Evolutionary conservation across 2,113 vertebrate genomes (phyloP), one percentile per base, ranked within the genome.

Genomic region (Pluvianellus socialis): DNA sequence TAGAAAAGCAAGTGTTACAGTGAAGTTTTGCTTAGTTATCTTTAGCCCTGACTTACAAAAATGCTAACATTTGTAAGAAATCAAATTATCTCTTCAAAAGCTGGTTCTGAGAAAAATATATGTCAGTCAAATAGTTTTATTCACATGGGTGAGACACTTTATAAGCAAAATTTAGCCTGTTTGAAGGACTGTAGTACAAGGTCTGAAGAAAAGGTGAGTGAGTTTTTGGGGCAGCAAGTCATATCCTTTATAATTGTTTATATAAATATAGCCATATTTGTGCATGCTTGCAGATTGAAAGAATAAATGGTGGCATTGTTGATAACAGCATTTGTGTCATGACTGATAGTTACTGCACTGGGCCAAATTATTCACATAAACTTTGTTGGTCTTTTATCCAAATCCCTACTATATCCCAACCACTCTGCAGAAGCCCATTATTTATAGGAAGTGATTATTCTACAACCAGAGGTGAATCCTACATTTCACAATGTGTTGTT

Each of bases 131-230:
- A 44, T 18, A 45, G 3, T 38, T 23, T 22, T 61, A 47, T n/a
- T 75, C 6, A 42, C 6, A n/a, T 10, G 2, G 6, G 2, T 52
- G 4, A 7, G 33, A 21, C 4, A 21, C 2, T 27, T 20, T 4
- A 20, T 3, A 59, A 44, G 4, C 12, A 76, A 91, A 72, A 68
- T 56, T 85, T 75, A 59, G 2, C 6, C 12, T 67, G 1, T 53
- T 40, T 47, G 10, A 33, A 68, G 2, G 9, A 30, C 15, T 33
- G 4, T 1, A 53, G 12, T 35, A 44, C 9, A 44, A 52, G 14
- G 7, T n/a, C 35, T 77, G 26, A 71, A 21, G 30, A 88, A 79
- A 7, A 66, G 8, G 4, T 47, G 6, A 42, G 5, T 1, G 7
- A 84, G 6, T 35, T 84, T 73, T 81, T 30, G 62, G 12, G 14